Conservation (phyloP, 2,888 invertebrate genomes). For the Drosophila austrosaltans region DNA sequence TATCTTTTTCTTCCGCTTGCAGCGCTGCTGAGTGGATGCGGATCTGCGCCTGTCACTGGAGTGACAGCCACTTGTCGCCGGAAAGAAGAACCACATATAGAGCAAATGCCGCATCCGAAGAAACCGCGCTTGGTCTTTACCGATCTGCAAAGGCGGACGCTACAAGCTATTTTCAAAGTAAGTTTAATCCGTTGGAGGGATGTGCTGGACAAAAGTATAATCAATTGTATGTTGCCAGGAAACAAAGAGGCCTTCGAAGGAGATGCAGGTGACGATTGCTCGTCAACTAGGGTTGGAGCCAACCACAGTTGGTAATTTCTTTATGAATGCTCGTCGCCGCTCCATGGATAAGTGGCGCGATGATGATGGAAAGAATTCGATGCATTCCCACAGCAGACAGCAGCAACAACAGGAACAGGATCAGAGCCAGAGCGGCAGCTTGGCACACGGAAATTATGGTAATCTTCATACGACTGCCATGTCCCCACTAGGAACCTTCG, state of each 20-base stretch:
- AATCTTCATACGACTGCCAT: constrained; percentile 65
- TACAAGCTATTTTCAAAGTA: constrained; percentile 99
- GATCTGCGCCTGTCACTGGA: constrained; percentile 23
- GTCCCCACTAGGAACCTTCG: constrained; percentile 78
- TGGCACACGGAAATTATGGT: constrained; percentile 45
- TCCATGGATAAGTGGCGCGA: constrained; percentile 99
- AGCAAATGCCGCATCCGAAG: constrained; percentile 96
- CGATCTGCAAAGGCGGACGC: constrained; percentile 99
- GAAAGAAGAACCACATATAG: constrained; percentile 94
- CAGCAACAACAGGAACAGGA: constrained; percentile 46
- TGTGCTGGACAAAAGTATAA: background rate
- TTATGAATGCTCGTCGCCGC: constrained; percentile 99
- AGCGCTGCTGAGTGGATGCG: constrained; percentile 38
- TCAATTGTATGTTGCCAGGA: constrained; percentile 86
- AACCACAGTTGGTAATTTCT: constrained; percentile 99
- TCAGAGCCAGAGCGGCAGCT: constrained; percentile 45
- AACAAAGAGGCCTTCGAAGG: constrained; percentile 99
- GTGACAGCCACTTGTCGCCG: constrained; percentile 92
- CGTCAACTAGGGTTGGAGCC: constrained; percentile 98
- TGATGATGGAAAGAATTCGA: constrained; percentile 86
- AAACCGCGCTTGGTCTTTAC: constrained; percentile 99
- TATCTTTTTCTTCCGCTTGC: background rate
- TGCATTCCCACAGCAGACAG: constrained; percentile 38
- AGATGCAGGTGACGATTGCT: constrained; percentile 99
- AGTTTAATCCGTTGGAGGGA: background rate